Evolutionary conservation across 2,113 vertebrate genomes (phyloP).

Genomic region (Pipra filicauda): DNA sequence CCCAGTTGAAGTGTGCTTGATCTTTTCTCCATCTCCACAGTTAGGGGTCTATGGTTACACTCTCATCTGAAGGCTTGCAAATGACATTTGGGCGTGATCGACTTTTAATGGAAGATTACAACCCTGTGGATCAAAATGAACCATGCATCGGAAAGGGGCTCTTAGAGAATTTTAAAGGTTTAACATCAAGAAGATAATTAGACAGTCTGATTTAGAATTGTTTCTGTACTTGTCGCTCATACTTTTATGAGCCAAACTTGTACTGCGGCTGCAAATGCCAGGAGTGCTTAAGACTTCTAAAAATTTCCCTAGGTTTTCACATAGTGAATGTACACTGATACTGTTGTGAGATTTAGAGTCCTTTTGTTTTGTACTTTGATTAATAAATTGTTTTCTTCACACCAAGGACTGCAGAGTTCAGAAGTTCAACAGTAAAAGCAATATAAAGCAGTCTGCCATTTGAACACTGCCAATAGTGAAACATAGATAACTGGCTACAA

Average conservation of each 20-base stretch:
- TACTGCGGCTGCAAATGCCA: not conserved
- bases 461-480: not conserved
- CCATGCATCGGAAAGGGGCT: constrained; percentile 30
- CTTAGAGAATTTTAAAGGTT: constrained; percentile 66
- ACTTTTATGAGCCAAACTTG: not conserved
- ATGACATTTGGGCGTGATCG: constrained; percentile 67
- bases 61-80: constrained; percentile 63
- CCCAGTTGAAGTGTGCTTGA: constrained; percentile 64
- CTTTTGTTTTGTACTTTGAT: not conserved
- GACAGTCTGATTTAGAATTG: constrained; percentile 55
- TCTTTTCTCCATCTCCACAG: constrained; percentile 51
- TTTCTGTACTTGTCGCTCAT: constrained; percentile 55
- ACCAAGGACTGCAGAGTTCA: not conserved
- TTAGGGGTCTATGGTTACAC: constrained; percentile 61
- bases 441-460: not conserved
- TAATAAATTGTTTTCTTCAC: not conserved
- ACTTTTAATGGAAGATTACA: constrained; percentile 69
- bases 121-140: constrained; percentile 66
- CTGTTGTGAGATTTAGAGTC: not conserved
- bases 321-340: not conserved
- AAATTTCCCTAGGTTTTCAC: not conserved
- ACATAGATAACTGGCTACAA: not conserved
- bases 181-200: constrained; percentile 69
- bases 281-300: not conserved
- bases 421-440: not conserved